Base-by-base conservation (phyloP, 2,888 invertebrate species). In the Cryptops parisi region DNA sequence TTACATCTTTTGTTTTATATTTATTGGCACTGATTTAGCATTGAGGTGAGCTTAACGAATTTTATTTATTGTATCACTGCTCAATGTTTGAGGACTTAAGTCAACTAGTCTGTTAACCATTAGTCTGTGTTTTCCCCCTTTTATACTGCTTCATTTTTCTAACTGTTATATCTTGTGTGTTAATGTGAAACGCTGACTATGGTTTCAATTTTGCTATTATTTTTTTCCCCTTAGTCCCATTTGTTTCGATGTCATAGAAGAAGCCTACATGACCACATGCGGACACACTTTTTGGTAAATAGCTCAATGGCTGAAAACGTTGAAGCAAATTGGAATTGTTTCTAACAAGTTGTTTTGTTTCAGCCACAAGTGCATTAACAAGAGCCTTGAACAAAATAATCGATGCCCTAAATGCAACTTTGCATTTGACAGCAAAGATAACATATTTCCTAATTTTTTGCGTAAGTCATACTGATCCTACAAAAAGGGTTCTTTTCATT, bases 201-300 rank as follows among this genome's bases (percentile, higher is more conserved):
- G n/a, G n/a, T n/a, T n/a, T n/a, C n/a, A n/a, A n/a, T n/a, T n/a
- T n/a, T n/a, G n/a, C n/a, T n/a, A n/a, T n/a, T 48, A 5, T 52
- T 52, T 43, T 54, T 23, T 53, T 45, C 60, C 60, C 62, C 70
- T 77, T 50, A 85, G 90, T 66, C 86, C 89, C 0, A 82, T 90
- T 51, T 93, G 93, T 71, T 85, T 89, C 70, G 85, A 88, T 67
- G 72, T 86, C 47, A 86, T 91, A 56, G 82, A 82, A 60, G 89
- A 89, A 68, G 89, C 91, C 0, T 82, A 88, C 68, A 87, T 91
- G 64, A 90, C 90, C 0, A 79, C 82, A 60, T 91, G 93, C 70
- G 91, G 91, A 0, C 91, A 93, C 67, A 89, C 89, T 1, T 93
- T 87, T 72, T 93, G 93, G 70, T 71, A 63, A 65, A 65, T 59